phyloP scores from a whole-genome alignment of 2,797 vertebrate genomes.

The Poecile montanus region DNA sequence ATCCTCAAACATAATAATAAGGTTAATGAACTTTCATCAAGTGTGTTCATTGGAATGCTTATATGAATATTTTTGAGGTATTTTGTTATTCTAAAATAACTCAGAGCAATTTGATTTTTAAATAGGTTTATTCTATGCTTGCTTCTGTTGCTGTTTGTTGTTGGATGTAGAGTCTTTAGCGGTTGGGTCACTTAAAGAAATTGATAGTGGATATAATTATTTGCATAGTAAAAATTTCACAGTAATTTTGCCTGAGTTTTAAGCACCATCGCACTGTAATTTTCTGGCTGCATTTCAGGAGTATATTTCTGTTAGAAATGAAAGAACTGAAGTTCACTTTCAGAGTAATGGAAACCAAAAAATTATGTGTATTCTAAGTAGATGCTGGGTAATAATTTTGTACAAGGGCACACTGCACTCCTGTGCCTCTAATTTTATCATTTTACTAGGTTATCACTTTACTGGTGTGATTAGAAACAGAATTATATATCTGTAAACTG shows the following conservation, averaged over 20 bases:
- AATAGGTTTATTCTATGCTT: neutral
- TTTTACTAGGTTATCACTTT: neutral
- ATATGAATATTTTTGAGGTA: neutral
- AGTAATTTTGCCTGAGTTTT: conserved; percentile 21
- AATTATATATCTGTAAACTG: neutral
- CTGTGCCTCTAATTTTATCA: neutral
- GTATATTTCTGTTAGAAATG: neutral
- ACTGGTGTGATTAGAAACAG: neutral
- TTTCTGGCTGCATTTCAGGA: conserved; percentile 25
- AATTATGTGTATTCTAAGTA: neutral
- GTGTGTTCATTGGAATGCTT: neutral
- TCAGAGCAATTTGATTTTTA: conserved; percentile 3
- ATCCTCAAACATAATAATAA: neutral
- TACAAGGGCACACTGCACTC: neutral
- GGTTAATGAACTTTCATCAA: neutral
- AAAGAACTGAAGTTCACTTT: neutral
- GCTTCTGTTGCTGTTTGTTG: conserved; percentile 28
- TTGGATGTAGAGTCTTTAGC: neutral
- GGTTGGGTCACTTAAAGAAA: conserved; percentile 17
- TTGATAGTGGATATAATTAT: conserved; percentile 4
- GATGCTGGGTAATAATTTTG: neutral
- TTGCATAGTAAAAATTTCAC: conserved; percentile 43
- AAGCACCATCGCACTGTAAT: neutral
- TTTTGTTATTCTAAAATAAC: conserved; percentile 18
- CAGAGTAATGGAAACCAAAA: neutral